Conservation (phyloP, 2,797 vertebrate genomes). For the Schizopygopsis malacanthus region DNA sequence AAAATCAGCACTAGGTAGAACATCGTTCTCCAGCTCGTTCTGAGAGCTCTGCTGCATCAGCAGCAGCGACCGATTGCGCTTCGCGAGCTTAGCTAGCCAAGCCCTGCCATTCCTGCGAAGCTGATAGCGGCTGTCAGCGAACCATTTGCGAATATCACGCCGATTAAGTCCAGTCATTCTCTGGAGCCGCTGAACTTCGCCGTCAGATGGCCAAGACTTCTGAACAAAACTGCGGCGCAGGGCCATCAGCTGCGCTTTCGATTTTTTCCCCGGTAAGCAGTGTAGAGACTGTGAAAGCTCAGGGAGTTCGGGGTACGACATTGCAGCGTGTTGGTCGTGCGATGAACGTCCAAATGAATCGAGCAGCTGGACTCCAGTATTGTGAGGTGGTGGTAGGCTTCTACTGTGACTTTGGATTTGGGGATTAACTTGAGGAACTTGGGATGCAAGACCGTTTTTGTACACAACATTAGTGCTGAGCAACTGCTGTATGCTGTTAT, state of each 20-base stretch:
- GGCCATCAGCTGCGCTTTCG: slow-evolving; percentile 63
- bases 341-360: slow-evolving; percentile 23
- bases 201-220: slow-evolving; percentile 57
- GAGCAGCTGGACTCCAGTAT: slow-evolving; percentile 24
- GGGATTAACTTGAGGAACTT: slow-evolving; percentile 25
- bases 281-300: slow-evolving; percentile 19
- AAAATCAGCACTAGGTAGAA: slow-evolving; percentile 12
- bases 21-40: slow-evolving; percentile 20
- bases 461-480: slow-evolving; percentile 20
- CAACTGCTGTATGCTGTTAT: slow-evolving; percentile 32
- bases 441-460: slow-evolving; percentile 42
- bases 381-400: slow-evolving; percentile 10
- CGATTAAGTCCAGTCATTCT: slow-evolving; percentile 60
- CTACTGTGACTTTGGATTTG: not conserved
- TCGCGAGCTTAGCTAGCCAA: slow-evolving; percentile 49
- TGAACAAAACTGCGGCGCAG: slow-evolving; percentile 56
- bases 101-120: slow-evolving; percentile 58
- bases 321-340: not conserved
- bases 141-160: slow-evolving; percentile 67
- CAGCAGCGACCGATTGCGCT: slow-evolving; percentile 14
- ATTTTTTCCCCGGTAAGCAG: slow-evolving; percentile 56
- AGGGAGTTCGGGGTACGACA: slow-evolving; percentile 32
- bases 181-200: slow-evolving; percentile 61
- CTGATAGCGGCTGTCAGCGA: slow-evolving; percentile 67
- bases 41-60: not conserved